A percentile compares a stretch with the other conserved stretches of the same genome.
phyloP scores from a whole-genome alignment of 2,888 invertebrate species.

The Calephelis perditalis region DNA sequence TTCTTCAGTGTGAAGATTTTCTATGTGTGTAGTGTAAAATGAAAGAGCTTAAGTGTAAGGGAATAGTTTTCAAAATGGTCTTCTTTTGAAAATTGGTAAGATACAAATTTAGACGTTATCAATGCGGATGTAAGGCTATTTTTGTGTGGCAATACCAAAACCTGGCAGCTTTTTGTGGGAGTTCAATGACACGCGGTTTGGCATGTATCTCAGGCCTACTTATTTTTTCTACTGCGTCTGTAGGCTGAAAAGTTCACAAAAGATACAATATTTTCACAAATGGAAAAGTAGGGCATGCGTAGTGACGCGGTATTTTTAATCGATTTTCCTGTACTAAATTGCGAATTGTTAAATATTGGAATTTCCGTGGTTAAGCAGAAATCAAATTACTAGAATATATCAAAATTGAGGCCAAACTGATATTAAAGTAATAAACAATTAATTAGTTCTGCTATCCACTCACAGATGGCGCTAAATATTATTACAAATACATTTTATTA shows the following conservation, averaged over 20 bases:
- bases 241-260: constrained; percentile 53
- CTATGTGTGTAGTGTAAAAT: constrained; percentile 46
- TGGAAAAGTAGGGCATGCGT: constrained; percentile 62
- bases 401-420: constrained; percentile 54
- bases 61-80: constrained; percentile 54
- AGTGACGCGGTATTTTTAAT: constrained; percentile 42
- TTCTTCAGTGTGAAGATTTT: constrained; percentile 37
- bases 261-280: constrained; percentile 57
- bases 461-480: constrained; percentile 54
- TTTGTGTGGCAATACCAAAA: constrained; percentile 34
- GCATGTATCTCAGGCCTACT: constrained; percentile 59
- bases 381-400: constrained; percentile 46
- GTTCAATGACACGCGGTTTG: constrained; percentile 73
- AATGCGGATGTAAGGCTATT: constrained; percentile 38
- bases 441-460: constrained; percentile 51
- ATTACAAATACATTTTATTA: constrained; percentile 9
- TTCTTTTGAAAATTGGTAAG: constrained; percentile 38
- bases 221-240: constrained; percentile 54
- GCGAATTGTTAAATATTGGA: constrained; percentile 37
- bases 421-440: constrained; percentile 40
- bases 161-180: constrained; percentile 56
- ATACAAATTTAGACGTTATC: constrained; percentile 47
- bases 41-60: constrained; percentile 57
- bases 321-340: constrained; percentile 51
- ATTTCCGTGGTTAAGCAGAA: constrained; percentile 34